Conservation (phyloP, 2,888 invertebrate genomes). For the Merodon equestris region DNA sequence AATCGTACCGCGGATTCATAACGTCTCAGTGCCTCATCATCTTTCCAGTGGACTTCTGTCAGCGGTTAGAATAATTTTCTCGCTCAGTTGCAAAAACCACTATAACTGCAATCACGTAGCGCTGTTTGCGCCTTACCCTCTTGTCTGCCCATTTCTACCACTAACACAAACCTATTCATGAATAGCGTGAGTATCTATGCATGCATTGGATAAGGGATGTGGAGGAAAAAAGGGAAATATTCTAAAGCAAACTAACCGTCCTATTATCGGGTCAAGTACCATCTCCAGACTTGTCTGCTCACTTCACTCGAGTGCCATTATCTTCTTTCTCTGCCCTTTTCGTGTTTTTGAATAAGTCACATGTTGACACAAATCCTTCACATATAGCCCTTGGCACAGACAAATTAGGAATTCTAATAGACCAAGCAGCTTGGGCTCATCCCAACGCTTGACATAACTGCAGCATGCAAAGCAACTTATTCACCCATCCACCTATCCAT, state of each 20-base stretch:
- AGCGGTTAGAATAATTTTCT: background rate
- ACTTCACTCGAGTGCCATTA: background rate
- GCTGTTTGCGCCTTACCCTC: background rate
- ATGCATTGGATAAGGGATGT: conserved; percentile 33
- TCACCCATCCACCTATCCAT: too few species aligned
- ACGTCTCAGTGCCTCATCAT: too few species aligned
- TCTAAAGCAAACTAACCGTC: conserved; percentile 41
- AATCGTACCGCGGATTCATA: too few species aligned
- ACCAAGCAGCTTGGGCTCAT: too few species aligned
- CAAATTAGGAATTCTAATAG: conserved; percentile 20
- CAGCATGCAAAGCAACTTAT: too few species aligned
- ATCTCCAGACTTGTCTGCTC: background rate
- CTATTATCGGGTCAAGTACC: conserved; percentile 22
- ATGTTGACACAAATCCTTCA: background rate
- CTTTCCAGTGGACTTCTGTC: background rate
- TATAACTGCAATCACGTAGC: conserved; percentile 1
- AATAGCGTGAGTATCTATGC: too few species aligned
- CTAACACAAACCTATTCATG: too few species aligned
- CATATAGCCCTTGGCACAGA: conserved; percentile 6
- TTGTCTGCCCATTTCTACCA: background rate
- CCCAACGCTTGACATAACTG: too few species aligned
- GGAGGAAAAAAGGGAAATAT: conserved; percentile 14
- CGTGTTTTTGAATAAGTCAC: background rate
- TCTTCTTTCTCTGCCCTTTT: background rate
- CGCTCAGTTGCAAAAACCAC: background rate